Conservation (phyloP, 2,888 invertebrate species). For the Melipona beecheii region DNA sequence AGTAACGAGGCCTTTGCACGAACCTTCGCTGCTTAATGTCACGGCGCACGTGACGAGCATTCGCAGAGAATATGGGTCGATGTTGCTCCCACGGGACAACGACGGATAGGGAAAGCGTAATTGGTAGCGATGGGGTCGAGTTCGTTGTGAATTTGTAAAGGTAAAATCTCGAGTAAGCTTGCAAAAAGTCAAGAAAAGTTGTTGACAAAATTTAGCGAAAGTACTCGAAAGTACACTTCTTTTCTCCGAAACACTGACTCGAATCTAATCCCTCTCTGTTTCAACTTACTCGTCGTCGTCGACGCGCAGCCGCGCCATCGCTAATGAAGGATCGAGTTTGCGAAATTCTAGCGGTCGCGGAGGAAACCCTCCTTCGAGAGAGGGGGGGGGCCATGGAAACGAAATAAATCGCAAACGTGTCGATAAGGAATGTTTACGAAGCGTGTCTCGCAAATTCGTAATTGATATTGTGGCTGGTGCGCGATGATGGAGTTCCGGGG, state of each 20-base stretch:
- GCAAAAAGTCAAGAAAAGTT: no score
- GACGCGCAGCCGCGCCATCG: background rate
- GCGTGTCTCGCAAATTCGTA: background rate
- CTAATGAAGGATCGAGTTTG: background rate
- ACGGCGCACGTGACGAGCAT: background rate
- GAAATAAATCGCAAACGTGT: background rate
- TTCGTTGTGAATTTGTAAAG: background rate
- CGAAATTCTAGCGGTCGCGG: background rate
- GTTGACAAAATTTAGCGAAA: no score
- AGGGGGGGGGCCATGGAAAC: background rate
- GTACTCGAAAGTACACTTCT: background rate
- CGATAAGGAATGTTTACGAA: background rate
- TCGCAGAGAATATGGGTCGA: constrained; percentile 34
- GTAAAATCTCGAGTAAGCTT: no score
- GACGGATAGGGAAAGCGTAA: constrained; percentile 8
- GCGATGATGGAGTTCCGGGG: background rate
- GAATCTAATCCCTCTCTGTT: background rate
- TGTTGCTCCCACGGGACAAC: constrained; percentile 27
- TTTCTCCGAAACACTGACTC: background rate
- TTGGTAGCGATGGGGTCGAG: background rate
- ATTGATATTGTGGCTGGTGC: background rate
- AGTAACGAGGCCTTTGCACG: constrained; percentile 54
- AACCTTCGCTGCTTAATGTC: constrained; percentile 38
- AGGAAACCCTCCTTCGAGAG: constrained; percentile 7
- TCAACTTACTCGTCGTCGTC: background rate